Percentiles rank a stretch among this genome's conserved stretches.
These are phyloP conservation scores for Reticulitermes lucifugus DNA, from an alignment of 2,888 invertebrate species.

Conservation along the genomic window DNA sequence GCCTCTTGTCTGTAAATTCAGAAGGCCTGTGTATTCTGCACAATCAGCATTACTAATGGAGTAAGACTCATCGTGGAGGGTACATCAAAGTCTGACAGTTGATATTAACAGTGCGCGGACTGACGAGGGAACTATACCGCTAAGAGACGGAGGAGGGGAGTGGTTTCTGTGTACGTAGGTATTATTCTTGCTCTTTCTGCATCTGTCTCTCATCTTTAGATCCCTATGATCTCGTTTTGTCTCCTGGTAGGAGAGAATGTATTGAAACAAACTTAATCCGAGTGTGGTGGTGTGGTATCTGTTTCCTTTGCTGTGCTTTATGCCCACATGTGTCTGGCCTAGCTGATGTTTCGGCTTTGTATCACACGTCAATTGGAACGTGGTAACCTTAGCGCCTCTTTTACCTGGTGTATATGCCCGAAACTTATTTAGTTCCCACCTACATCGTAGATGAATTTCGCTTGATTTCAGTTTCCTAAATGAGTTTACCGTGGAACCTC, in stretches of 20 bases:
- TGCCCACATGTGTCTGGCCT: neutral
- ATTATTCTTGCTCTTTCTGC: neutral
- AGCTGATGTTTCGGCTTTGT: neutral
- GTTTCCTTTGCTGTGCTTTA: neutral
- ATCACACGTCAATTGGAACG: too few species aligned
- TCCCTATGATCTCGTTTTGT: neutral
- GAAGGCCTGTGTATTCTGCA: constrained; percentile 17
- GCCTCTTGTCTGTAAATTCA: too few species aligned
- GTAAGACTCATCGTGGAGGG: constrained; percentile 1
- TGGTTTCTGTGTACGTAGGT: neutral
- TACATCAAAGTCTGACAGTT: neutral
- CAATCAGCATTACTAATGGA: constrained; percentile 36
- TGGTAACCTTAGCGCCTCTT: too few species aligned
- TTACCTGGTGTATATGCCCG: too few species aligned
- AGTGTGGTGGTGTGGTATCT: neutral
- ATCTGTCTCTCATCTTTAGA: neutral
- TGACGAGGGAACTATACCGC: neutral
- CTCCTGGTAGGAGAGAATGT: constrained; percentile 17
- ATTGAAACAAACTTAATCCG: constrained; percentile 41
- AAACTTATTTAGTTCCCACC: too few species aligned
- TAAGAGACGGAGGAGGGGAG: neutral
- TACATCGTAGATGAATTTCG: too few species aligned
- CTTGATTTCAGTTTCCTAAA: too few species aligned
- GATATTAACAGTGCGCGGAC: neutral
- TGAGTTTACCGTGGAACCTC: too few species aligned